Evolutionary conservation across 2,113 vertebrate species (phyloP), one percentile per base, ranked within the genome.

Genomic region (Numenius arquata): DNA sequence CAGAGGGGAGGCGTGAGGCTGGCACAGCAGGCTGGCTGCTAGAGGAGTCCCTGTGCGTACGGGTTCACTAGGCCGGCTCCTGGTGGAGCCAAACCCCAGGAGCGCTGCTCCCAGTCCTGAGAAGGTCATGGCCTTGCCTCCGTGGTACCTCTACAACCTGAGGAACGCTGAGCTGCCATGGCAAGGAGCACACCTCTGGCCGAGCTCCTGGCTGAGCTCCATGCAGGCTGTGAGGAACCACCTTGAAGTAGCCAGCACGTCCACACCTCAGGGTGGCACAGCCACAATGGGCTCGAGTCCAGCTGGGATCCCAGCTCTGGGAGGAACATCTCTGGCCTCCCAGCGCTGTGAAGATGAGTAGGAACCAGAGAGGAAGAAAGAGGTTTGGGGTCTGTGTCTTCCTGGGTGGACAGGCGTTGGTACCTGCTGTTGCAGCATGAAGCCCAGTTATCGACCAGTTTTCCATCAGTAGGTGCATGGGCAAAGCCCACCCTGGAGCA

Each of bases 81-180:
- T 7, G 8, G 19, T 47, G 84, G 81, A 96, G 77, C 84, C 91
- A 85, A 95, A 88, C 48, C 27, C 63, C 79, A 66, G 95, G 94
- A 95, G 90, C 38, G 0, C 67, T 66, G 95, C 94, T 95, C 90
- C 89, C 66, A 79, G 93, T 94, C 96, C 95, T 97, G 96, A 97
- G 96, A 95, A 94, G 61, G 61, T 94, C 84, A 67, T 19, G 62
- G 89, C 77, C 19, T 89, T 75, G 86, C 65, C 34, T 89, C 70
- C 65, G 87, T 19, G 45, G 36, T 76, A 73, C 63, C 72, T 88
- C 86, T 63, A 53, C 15, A 80, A 76, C 34, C 16, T 0, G 0
- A 17, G 47, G 52, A 89, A 62, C 0, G 1, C 20, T 11, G 80
- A 90, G 73, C 56, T 95, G 80, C 88, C 0, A 0, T 47, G 62